Evolutionary conservation across 2,113 vertebrate species (phyloP), one percentile per base, ranked within the genome.

Genomic region (Epinephelus fuscoguttatus): DNA sequence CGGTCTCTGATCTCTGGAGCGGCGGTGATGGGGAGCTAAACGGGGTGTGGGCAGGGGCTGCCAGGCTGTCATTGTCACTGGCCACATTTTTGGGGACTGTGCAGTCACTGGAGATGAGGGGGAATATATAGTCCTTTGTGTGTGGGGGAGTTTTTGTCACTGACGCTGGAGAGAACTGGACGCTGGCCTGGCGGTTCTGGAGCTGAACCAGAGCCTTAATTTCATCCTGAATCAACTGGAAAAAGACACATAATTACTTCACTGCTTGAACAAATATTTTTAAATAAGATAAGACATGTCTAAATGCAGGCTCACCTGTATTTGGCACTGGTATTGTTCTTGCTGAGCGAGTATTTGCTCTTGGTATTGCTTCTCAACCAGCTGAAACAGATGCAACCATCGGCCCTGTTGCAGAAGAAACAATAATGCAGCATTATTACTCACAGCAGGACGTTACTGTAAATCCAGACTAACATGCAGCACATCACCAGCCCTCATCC

Each of bases 321-420:
- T 97, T 88, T 99, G 98, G 90, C 94, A 96, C 95, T 96, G 96
- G 90, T 99, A 98, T 75, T 98, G 96, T 55, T 97, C 97, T 90
- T 98, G 97, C 91, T 98, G 98, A 77, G 96, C 96, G 10, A 95
- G 92, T 71, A 99, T 98, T 88, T 99, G 97, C 19, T 97, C 96
- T 82, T 98, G 97, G 86, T 97, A 98, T 93, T 98, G 98, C 80
- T 96, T 97, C 91, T 99, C 97, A 72, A 99, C 97, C 90, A 97
- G 93, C 81, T 91, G 96, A 92, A 99, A 95, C 1, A 99, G 96
- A 37, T 97, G 97, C 12, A 98, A 85, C 98, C 97, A 99, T 91
- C 96, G 96, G 33, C 95, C 90, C 98, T 99, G 87, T 90, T 70
- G 86, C 92, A 92, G 55, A 87, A 95, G 75, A 57, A n/a, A 17